phyloP scores from a whole-genome alignment of 2,888 invertebrate genomes.

The Machimus atricapillus region DNA sequence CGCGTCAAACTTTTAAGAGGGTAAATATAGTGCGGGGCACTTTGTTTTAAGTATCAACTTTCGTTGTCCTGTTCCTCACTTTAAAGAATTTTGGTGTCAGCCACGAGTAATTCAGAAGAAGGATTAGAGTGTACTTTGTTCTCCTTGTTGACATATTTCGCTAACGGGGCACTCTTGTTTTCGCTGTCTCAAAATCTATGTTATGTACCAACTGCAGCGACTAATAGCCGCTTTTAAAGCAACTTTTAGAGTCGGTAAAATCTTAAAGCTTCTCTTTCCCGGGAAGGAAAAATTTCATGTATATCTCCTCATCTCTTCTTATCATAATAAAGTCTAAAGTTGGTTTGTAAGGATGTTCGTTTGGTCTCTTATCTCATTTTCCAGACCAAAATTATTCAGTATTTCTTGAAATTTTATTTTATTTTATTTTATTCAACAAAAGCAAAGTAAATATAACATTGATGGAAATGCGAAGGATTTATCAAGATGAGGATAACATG shows the following conservation, averaged over 20 bases:
- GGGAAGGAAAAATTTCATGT: neutral
- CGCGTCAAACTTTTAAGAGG: neutral
- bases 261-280: neutral
- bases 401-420: neutral
- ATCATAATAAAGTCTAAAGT: neutral
- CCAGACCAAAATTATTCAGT: neutral
- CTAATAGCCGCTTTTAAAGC: neutral
- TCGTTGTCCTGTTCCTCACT: neutral
- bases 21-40: neutral
- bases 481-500: neutral
- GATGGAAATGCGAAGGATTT: neutral
- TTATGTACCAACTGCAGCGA: neutral
- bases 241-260: neutral
- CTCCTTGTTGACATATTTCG: neutral
- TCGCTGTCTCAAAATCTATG: neutral
- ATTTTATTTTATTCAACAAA: neutral
- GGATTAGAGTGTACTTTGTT: neutral
- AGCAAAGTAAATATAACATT: neutral
- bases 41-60: neutral
- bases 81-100: neutral
- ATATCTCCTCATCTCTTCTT: neutral
- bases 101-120: neutral
- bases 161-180: neutral
- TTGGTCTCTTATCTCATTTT: neutral
- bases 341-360: neutral